A percentile compares a stretch with the other conserved stretches of the same genome.
phyloP scores from a whole-genome alignment of 2,797 vertebrate species.

The Oophaga sylvatica region DNA sequence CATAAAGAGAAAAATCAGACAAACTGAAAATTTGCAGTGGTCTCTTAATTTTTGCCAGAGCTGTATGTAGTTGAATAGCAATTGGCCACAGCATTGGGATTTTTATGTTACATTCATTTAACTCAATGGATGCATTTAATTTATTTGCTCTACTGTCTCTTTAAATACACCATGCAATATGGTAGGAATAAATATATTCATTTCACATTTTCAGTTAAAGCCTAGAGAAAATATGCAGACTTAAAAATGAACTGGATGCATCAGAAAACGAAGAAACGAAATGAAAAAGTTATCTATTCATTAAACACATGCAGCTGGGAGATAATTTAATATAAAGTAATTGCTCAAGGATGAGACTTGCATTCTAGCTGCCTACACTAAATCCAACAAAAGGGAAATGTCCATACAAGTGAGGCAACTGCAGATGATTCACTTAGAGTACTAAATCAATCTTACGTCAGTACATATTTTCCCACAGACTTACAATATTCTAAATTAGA shows the following conservation, averaged over 20 bases:
- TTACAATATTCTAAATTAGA: slow-evolving; percentile 44
- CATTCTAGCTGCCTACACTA: slow-evolving; percentile 67
- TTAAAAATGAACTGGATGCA: slow-evolving; percentile 40
- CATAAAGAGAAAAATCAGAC: too few species aligned
- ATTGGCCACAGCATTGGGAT: too few species aligned
- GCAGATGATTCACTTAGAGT: slow-evolving; percentile 67
- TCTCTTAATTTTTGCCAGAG: too few species aligned
- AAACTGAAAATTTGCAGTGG: too few species aligned
- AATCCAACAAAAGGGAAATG: slow-evolving; percentile 67
- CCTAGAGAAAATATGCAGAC: slow-evolving; percentile 28
- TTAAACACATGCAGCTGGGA: slow-evolving; percentile 63
- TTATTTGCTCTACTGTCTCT: neutral
- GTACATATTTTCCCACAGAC: slow-evolving; percentile 70
- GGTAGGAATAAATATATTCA: slow-evolving; percentile 13
- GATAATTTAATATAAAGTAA: slow-evolving; percentile 69
- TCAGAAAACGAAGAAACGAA: slow-evolving; percentile 13
- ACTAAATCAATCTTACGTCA: slow-evolving; percentile 72
- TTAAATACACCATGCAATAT: neutral
- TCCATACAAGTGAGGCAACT: slow-evolving; percentile 68
- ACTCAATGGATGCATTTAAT: too few species aligned
- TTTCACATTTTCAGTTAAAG: slow-evolving; percentile 24
- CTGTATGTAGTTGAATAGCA: too few species aligned
- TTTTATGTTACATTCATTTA: too few species aligned
- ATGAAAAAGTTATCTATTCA: slow-evolving; percentile 55
- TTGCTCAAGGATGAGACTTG: slow-evolving; percentile 66